Base-by-base conservation (phyloP, 2,888 invertebrate species). In the Eretmocerus hayati region DNA sequence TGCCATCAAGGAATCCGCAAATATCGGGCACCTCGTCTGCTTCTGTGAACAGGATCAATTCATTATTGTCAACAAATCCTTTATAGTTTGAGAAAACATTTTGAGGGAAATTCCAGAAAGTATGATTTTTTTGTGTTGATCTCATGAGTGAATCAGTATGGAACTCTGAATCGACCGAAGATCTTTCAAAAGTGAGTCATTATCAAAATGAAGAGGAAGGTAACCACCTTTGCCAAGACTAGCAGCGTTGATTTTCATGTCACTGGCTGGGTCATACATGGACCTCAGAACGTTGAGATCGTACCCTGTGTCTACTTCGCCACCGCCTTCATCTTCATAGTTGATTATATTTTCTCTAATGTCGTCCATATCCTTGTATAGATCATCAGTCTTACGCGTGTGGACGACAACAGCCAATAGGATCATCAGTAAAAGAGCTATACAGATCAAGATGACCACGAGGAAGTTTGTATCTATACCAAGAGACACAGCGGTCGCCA, bases 241-340 rank as follows among this genome's bases (percentile, higher is more conserved):
- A 19, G 60, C 60, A 1, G 66, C 61, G n/a, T 63, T 64, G 4
- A 75, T 72, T 40, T 79, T 79, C 3, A 74, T 75, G 45, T 79
- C 79, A 1, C 77, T 74, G 6, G 76, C 75, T 0, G 77, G 79
- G 52, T 81, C 81, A 50, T 82, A 82, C 75, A 81, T 79, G 58
- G 79, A 76, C 46, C 83, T 67, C 18, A 94, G 77, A 4, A 90
- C 87, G 53, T 85, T 86, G 50, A 94, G 78, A 68, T 94, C 92
- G 72, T 90, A 94, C 2, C 87, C 88, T 2, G 94, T 90, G 67
- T 99, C 97, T 1, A 92, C 92, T 71, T 99, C 93, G 67, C 97
- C 97, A 66, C 96, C 96, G 15, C 97, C 97, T 72, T 99, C 97
- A 63, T 97, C 96, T 65, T 94, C 92, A 65, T 99, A 97, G 60